Base-by-base conservation (phyloP, 1,140 invertebrate genomes). In the Gonatopus flavifemur region DNA sequence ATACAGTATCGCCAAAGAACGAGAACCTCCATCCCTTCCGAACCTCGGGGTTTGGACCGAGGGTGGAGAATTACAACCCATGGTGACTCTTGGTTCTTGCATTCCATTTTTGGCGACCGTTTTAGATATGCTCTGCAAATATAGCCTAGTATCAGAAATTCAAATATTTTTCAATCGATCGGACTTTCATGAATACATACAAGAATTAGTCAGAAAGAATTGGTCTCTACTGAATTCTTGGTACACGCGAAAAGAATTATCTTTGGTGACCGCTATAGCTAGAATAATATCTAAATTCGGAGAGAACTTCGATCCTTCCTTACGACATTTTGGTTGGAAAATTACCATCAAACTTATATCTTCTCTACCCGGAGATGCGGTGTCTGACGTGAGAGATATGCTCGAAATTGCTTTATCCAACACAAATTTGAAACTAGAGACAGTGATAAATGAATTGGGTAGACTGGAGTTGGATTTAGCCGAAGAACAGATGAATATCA, bases 181-280 rank as follows among this genome's bases (percentile, higher is more conserved):
- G 13, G 50, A 67, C 13, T 35, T 78, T 9, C 2, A 36, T n/a
- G 68, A 57, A 20, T 78, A 78, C 42, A 25, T 76, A 5, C 21
- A 36, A 16, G 61, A 59, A 41, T 35, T 77, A 1, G 55, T 57
- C 13, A 57, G 45, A 30, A 32, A 36, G 5, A 55, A 69, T 0
- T 78, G 76, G 76, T 60, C 54, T 12, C 52, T 76, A 7, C 66
- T 72, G 36, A 59, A 36, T 41, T 77, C 72, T 0, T 78, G 75
- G 75, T 78, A 69, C 22, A 71, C 70, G 7, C 64, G 74, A 25
- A 39, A 53, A 0, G 76, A 78, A 41, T 65, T 76, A 2, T 57
- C 38, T 16, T 59, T 78, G 4, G 46, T 77, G 4, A 51, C 49
- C 1, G 62, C 48, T 4, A 33, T 77, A 6, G 64, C 75, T 1